These are phyloP conservation scores for Lordiphosa mommai DNA, from an alignment of 1,140 invertebrate species.

Conservation along the genomic window DNA sequence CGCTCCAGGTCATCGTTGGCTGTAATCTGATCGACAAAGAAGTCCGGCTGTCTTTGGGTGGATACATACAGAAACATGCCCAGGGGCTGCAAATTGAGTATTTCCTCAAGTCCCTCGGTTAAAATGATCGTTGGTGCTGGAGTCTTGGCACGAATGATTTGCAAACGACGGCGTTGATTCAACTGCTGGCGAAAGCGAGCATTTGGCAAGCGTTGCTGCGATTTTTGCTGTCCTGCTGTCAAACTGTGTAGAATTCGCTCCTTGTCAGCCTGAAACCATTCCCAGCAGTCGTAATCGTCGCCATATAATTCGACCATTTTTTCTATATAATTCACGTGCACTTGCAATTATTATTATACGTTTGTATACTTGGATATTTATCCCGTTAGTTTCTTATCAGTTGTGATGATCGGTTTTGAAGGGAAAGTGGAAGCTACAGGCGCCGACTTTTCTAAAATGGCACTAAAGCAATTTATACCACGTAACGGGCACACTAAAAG, in stretches of 20 bases:
- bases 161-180: no score
- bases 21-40: slow-evolving; percentile 17
- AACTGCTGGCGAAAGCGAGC: no score
- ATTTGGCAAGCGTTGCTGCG: background rate
- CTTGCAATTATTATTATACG: no score
- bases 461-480: no score
- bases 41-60: slow-evolving; percentile 6
- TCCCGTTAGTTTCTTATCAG: no score
- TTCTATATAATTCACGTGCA: no score
- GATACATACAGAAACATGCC: slow-evolving; percentile 21
- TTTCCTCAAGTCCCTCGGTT: slow-evolving; percentile 4
- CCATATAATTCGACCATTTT: slow-evolving; percentile 17
- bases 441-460: no score
- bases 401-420: no score
- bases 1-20: no score
- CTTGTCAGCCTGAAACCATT: slow-evolving; percentile 20
- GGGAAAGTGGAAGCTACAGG: no score
- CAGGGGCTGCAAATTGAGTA: slow-evolving; percentile 21
- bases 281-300: slow-evolving; percentile 21
- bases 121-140: background rate
- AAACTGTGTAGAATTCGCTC: background rate
- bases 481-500: no score
- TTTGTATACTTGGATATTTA: no score
- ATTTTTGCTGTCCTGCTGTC: background rate
- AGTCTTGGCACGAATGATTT: background rate